Base-by-base conservation (phyloP, 2,797 vertebrate genomes). In the Psittacula derbiana region DNA sequence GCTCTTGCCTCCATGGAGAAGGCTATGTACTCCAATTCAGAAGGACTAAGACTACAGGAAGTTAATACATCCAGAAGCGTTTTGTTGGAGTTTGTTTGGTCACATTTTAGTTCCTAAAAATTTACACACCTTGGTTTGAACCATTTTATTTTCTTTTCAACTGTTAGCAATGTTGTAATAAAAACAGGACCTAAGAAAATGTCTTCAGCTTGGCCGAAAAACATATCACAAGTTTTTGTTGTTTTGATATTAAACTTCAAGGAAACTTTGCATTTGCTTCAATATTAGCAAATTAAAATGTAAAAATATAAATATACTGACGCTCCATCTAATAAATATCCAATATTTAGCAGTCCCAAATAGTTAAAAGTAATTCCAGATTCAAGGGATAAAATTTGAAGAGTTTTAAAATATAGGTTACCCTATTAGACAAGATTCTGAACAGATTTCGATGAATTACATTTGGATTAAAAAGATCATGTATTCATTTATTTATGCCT, bases 401-500 rank as follows among this genome's bases (percentile, higher is more conserved):
- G 49, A 71, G 36, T 82, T 88, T 58, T 31, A 41, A 80, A 62
- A 79, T 55, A 79, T 2, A 87, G 21, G 18, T 71, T 79, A 80
- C 55, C 20, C 50, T 78, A 20, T 85, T 69, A 84, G 76, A 50
- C 36, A 80, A 86, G 38, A 66, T 69, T 90, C 61, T 80, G 40
- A 95, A 58, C 8, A 74, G 62, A 57, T 50, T 82, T 89, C 71
- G 89, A 81, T 0, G 5, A 87, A 94, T 90, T 92, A 66, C 65
- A 44, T 80, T 79, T 85, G 31, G 27, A 87, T 85, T 97, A 73
- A 82, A 66, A 93, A 93, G 49, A 64, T 38, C 5, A 8, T 38
- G 15, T 82, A 73, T 75, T 80, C n/a, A 74, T 88, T 83, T 82
- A 79, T 93, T 92, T 91, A 73, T 47, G 41, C 55, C 41, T 91